Evolutionary conservation across 2,113 vertebrate species (phyloP).

Genomic region (Pampusana beccarii): DNA sequence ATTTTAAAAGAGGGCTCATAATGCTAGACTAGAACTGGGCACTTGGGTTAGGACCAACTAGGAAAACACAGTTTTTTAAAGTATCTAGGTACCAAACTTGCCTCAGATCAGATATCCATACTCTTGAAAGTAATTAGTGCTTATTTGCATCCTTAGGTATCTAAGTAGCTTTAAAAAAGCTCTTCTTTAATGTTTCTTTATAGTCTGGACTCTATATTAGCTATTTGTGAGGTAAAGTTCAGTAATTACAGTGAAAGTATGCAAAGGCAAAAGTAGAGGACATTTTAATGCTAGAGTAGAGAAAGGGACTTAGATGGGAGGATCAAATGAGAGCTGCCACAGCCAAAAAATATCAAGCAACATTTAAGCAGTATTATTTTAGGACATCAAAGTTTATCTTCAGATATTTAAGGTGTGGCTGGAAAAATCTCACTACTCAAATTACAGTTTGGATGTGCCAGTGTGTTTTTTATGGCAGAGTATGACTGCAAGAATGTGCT

Average conservation of each 20-base stretch:
- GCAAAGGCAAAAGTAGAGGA: not conserved
- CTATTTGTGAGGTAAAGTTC: conserved; percentile 1
- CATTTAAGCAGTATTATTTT: conserved; percentile 63
- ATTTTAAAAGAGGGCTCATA: not conserved
- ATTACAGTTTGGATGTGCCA: conserved; percentile 6
- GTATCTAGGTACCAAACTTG: not conserved
- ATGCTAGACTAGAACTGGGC: not conserved
- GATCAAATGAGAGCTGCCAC: conserved; percentile 42
- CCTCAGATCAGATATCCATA: not conserved
- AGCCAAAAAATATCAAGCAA: conserved; percentile 33
- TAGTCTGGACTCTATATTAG: not conserved
- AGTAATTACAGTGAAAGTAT: conserved; percentile 46
- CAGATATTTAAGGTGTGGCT: conserved; percentile 51
- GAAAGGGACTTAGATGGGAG: conserved; percentile 28
- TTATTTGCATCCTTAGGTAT: not conserved
- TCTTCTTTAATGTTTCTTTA: not conserved
- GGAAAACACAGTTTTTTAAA: conserved; percentile 19
- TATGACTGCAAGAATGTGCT: not conserved
- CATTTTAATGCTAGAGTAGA: conserved; percentile 2
- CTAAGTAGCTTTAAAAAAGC: not conserved
- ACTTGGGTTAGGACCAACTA: not conserved
- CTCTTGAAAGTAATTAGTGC: not conserved
- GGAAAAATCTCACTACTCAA: conserved; percentile 13
- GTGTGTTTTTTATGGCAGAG: not conserved
- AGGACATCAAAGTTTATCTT: conserved; percentile 60